Percentiles rank a stretch among this genome's conserved stretches.
Evolutionary conservation across 1,140 invertebrate species (phyloP).

Genomic region (Leucophenga varia): DNA sequence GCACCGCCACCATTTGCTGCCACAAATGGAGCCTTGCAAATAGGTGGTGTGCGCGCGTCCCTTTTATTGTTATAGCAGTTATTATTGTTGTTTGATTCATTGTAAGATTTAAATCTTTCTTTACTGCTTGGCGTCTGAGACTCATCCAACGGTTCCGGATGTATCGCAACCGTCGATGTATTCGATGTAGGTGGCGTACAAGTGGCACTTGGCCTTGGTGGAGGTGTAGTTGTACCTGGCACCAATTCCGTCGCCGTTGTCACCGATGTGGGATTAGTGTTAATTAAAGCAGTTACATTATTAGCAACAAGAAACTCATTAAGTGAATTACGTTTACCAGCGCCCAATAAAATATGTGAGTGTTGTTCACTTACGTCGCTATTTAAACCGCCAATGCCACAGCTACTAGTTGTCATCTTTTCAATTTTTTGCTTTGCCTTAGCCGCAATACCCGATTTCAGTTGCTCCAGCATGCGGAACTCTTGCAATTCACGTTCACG

Average conservation of each 20-base stretch:
- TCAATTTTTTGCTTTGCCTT: constrained; percentile 62
- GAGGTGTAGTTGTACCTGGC: constrained; percentile 5
- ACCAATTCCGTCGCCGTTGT: constrained; percentile 12
- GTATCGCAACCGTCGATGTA: constrained; percentile 8
- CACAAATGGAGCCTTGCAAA: constrained; percentile 34
- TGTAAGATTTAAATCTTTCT: too few relatives aligned
- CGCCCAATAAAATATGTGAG: constrained; percentile 9
- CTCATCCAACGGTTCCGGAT: constrained; percentile 19
- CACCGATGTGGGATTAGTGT: constrained; percentile 37
- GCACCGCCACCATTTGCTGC: constrained; percentile 38
- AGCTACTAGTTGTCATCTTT: constrained; percentile 58
- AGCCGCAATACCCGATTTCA: constrained; percentile 65
- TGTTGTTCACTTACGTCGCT: constrained; percentile 45
- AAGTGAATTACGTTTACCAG: constrained; percentile 50
- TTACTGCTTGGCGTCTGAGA: constrained; percentile 1
- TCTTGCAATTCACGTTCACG: constrained; percentile 56
- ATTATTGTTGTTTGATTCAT: too few relatives aligned
- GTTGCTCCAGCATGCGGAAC: constrained; percentile 63
- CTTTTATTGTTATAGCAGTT: constrained; percentile 14
- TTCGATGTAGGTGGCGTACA: constrained; percentile 18
- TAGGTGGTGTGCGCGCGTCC: constrained; percentile 34
- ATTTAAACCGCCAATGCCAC: constrained; percentile 25
- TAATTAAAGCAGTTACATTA: constrained; percentile 49
- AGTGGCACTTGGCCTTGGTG: too few relatives aligned
- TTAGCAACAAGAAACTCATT: constrained; percentile 55